These are phyloP conservation scores for Strix aluco DNA, from an alignment of 2,113 vertebrate species.

Conservation along the genomic window DNA sequence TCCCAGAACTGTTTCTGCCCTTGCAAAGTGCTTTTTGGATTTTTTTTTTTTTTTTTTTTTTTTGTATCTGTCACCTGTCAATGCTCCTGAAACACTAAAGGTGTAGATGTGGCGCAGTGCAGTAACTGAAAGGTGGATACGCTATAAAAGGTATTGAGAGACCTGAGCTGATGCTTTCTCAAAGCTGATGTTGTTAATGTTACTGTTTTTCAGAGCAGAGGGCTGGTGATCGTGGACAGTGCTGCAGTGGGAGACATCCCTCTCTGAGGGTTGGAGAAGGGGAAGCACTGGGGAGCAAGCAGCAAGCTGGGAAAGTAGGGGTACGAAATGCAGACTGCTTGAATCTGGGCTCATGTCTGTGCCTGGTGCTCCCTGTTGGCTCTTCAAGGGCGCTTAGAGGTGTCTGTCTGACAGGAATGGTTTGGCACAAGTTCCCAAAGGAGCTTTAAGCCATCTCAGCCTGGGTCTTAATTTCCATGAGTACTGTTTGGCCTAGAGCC, in stretches of 20 bases:
- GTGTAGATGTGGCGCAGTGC: background rate
- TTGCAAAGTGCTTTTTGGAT: background rate
- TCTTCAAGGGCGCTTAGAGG: background rate
- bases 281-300: background rate
- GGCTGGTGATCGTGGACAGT: accelerated
- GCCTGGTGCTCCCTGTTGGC: background rate
- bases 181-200: accelerated
- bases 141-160: background rate
- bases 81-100: background rate
- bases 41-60: background rate
- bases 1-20: background rate
- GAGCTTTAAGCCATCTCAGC: background rate
- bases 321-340: background rate
- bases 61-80: accelerated
- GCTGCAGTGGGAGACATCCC: background rate
- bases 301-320: background rate
- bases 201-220: background rate
- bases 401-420: background rate
- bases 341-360: accelerated
- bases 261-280: accelerated
- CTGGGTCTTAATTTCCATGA: background rate
- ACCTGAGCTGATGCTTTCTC: background rate
- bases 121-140: background rate
- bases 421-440: background rate
- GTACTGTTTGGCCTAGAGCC: background rate